phyloP scores from a whole-genome alignment of 2,888 invertebrate species.

The Mechanitis mazaeus region DNA sequence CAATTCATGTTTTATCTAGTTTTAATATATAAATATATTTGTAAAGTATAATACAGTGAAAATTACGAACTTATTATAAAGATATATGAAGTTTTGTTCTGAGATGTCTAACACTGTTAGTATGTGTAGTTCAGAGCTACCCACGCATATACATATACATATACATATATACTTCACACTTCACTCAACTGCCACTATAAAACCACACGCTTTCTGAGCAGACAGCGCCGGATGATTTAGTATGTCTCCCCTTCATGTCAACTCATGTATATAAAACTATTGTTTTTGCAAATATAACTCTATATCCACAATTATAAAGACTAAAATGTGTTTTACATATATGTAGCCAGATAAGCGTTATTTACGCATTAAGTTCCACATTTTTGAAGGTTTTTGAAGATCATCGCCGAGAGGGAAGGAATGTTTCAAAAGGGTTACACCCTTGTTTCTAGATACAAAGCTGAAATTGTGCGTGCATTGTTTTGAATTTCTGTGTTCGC shows the following conservation, averaged over 20 bases:
- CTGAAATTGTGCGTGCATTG: slow-evolving; percentile 3
- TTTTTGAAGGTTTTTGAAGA: slow-evolving; percentile 25
- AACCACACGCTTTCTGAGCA: slow-evolving; percentile 24
- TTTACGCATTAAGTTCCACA: slow-evolving; percentile 22
- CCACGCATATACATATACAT: background rate
- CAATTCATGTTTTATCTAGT: background rate
- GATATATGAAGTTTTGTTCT: no score
- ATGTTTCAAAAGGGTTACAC: slow-evolving; percentile 19
- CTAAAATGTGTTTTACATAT: background rate
- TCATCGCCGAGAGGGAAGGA: slow-evolving; percentile 19
- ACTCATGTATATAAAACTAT: slow-evolving; percentile 12
- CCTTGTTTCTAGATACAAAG: background rate
- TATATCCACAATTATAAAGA: slow-evolving; percentile 3
- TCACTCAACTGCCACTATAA: slow-evolving; percentile 16
- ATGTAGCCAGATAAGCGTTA: slow-evolving; percentile 29
- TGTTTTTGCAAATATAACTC: slow-evolving; percentile 13
- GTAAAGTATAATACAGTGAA: no score
- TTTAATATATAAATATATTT: no score
- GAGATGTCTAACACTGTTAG: no score
- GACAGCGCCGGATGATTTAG: slow-evolving; percentile 22
- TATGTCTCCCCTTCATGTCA: slow-evolving; percentile 22
- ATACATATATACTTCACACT: slow-evolving; percentile 9
- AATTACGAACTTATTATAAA: no score
- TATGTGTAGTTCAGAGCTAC: background rate
- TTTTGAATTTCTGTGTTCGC: background rate